Percentiles rank a stretch among this genome's conserved stretches.
phyloP scores from a whole-genome alignment of 2,113 vertebrate genomes.

The Phyllostomus hastatus region DNA sequence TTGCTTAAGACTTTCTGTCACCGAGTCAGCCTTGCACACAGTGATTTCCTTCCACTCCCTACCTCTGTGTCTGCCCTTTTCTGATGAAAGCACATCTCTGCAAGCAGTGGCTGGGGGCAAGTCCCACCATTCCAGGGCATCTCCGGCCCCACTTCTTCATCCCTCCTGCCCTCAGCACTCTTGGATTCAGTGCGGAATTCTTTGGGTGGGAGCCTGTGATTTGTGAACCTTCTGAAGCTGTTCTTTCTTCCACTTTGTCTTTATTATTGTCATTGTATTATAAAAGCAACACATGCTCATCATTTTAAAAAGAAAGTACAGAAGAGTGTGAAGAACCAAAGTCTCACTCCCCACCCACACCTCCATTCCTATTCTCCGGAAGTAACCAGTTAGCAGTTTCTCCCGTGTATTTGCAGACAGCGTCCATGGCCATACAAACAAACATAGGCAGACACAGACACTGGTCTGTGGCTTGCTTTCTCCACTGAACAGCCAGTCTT shows the following conservation, averaged over 20 bases:
- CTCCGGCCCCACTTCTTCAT: not conserved
- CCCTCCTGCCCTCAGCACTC: not conserved
- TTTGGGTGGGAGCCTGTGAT: not conserved
- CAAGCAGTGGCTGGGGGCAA: not conserved
- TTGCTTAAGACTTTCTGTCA: constrained; percentile 35
- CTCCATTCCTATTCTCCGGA: not conserved
- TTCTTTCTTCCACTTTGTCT: not conserved
- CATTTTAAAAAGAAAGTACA: not conserved
- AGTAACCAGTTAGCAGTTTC: not conserved
- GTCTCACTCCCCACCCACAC: not conserved
- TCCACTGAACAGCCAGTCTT: not conserved
- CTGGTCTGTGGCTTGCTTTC: not conserved
- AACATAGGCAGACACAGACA: not conserved
- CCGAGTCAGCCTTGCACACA: constrained; percentile 31
- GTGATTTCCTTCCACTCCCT: constrained; percentile 1
- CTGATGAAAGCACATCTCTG: not conserved
- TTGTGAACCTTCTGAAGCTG: not conserved
- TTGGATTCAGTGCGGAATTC: not conserved
- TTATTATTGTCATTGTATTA: not conserved
- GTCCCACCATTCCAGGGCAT: not conserved
- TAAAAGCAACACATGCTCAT: not conserved
- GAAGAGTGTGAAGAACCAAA: not conserved
- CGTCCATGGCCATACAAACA: not conserved
- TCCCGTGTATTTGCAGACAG: not conserved
- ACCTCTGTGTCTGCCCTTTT: not conserved